Percentiles rank a stretch among this genome's conserved stretches.
phyloP scores from a whole-genome alignment of 2,797 vertebrate species.

The Pteropus rufus region DNA sequence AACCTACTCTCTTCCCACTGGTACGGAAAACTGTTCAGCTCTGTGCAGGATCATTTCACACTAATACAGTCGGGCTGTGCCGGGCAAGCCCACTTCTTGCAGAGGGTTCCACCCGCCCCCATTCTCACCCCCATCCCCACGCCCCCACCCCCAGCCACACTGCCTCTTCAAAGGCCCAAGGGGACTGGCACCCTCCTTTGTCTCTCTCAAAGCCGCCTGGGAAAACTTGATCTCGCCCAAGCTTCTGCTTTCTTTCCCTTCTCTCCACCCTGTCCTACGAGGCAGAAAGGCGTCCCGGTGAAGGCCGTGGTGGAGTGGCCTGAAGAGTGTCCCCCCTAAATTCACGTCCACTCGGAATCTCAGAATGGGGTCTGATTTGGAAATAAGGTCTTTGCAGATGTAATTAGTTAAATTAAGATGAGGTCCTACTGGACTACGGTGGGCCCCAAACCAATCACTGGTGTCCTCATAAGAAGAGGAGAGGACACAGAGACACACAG shows the following conservation, averaged over 20 bases:
- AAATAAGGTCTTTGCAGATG: background rate
- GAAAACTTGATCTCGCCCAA: background rate
- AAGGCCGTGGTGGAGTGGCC: accelerated
- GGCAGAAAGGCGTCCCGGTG: background rate
- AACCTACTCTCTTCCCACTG: too few species aligned
- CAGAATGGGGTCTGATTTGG: background rate
- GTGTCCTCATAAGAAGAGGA: background rate
- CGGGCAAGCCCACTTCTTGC: accelerated
- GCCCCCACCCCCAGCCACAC: background rate
- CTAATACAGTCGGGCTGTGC: background rate
- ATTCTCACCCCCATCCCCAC: too few species aligned
- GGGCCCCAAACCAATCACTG: background rate
- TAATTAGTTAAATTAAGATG: background rate
- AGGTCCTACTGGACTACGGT: background rate
- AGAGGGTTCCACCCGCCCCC: too few species aligned
- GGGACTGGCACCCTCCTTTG: background rate
- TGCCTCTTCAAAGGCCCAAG: background rate
- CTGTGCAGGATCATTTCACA: background rate
- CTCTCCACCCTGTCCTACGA: background rate
- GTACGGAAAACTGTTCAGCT: background rate
- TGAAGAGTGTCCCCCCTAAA: background rate
- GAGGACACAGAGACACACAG: background rate
- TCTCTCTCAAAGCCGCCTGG: background rate
- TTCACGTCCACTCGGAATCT: background rate
- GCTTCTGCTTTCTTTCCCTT: background rate